Evolutionary conservation across 2,888 invertebrate species (phyloP).

Genomic region (Therioaphis trifolii): DNA sequence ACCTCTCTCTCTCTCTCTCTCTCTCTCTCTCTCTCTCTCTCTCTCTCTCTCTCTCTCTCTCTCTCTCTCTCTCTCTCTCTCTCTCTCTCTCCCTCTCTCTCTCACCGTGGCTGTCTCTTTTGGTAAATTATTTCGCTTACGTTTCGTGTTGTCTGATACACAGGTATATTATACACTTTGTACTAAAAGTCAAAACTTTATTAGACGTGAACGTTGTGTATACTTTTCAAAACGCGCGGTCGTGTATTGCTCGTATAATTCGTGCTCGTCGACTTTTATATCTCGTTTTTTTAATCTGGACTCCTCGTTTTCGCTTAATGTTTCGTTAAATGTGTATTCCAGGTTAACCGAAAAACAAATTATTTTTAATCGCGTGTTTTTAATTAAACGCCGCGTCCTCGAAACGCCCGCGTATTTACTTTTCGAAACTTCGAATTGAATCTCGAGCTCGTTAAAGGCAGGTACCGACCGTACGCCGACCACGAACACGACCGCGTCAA

Average conservation of each 20-base stretch:
- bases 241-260: neutral
- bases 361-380: slow-evolving; percentile 56
- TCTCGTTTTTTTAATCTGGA: slow-evolving; percentile 49
- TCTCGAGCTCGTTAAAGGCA: slow-evolving; percentile 35
- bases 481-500: too few relatives aligned
- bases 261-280: slow-evolving; percentile 36
- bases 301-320: slow-evolving; percentile 44
- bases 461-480: too few relatives aligned
- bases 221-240: slow-evolving; percentile 14
- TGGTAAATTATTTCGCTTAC: neutral
- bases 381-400: slow-evolving; percentile 41
- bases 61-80: too few relatives aligned
- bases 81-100: neutral
- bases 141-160: slow-evolving; percentile 26
- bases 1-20: neutral
- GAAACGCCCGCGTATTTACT: slow-evolving; percentile 35
- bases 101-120: neutral
- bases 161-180: neutral
- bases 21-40: neutral
- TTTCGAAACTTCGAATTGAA: slow-evolving; percentile 46
- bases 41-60: neutral
- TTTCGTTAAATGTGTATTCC: slow-evolving; percentile 40
- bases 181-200: slow-evolving; percentile 39
- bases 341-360: slow-evolving; percentile 44
- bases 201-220: slow-evolving; percentile 23